These are phyloP conservation scores for Hemitrygon akajei DNA, from an alignment of 2,797 vertebrate species.

Conservation along the genomic window DNA sequence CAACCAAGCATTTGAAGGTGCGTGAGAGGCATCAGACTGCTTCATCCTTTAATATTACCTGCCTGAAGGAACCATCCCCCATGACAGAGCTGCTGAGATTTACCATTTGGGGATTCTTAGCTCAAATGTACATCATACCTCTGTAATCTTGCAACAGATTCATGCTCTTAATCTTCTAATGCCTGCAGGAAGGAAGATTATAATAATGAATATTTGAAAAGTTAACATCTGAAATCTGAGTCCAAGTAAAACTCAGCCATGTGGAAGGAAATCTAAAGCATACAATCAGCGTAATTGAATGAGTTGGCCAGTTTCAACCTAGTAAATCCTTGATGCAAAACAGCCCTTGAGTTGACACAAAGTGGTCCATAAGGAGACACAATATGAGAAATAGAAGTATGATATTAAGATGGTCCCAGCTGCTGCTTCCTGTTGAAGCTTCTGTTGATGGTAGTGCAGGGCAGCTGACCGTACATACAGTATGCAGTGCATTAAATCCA, in stretches of 20 bases:
- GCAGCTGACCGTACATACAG: not conserved
- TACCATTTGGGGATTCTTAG: slow-evolving; percentile 21
- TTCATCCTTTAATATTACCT: slow-evolving; percentile 16
- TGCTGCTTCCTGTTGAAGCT: not conserved
- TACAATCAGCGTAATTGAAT: slow-evolving; percentile 1
- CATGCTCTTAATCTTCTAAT: slow-evolving; percentile 8
- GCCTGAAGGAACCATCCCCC: slow-evolving; percentile 20
- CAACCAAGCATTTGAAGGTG: slow-evolving; percentile 18
- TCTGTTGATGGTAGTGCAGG: not conserved
- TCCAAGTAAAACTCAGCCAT: slow-evolving; percentile 12
- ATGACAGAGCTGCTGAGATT: slow-evolving; percentile 6
- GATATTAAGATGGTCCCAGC: not conserved
- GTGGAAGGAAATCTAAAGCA: slow-evolving; percentile 16
- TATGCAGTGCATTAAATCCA: not conserved
- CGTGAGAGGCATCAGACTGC: slow-evolving; percentile 8
- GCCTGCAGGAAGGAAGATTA: slow-evolving; percentile 26
- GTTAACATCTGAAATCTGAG: slow-evolving; percentile 7
- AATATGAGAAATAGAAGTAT: not conserved
- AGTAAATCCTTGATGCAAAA: not conserved
- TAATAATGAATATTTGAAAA: slow-evolving; percentile 25
- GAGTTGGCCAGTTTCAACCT: not conserved
- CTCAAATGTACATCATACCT: not conserved
- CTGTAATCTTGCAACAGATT: slow-evolving; percentile 26
- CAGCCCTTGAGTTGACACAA: not conserved
- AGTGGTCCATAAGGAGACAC: not conserved